Evolutionary conservation across 2,113 vertebrate species (phyloP), one percentile per base, ranked within the genome.

Genomic region (Pao palembangensis): DNA sequence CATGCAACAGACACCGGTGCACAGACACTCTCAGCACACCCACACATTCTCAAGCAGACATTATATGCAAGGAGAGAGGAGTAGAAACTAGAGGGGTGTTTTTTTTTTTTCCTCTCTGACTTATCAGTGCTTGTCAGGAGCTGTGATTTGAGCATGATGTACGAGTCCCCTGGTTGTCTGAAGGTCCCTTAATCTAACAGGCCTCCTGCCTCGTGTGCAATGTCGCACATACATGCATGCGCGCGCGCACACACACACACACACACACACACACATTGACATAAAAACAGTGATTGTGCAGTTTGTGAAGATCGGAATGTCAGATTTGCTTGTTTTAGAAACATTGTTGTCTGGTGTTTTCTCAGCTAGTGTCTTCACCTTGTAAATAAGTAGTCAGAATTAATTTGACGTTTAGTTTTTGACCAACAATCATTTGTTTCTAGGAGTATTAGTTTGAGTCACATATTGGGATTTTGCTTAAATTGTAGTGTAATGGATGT

Each of bases 61-160:
- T 59, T 65, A 73, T 68, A 64, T 69, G 67, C 70, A 60, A 68
- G 47, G 73, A 61, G n/a, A 71, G 59, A 71, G 50, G 51, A 67
- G 64, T 58, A 63, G 43, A 72, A 80, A 73, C 18, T 62, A 42
- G 49, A 38, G 51, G 57, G 55, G 14, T 58, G 61, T 49, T 51
- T 73, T 66, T 69, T 55, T 81, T 13, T 84, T 60, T 74, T 73
- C 52, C 42, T 63, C 56, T 77, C 71, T 83, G 69, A 53, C 58
- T 72, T 74, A 63, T 53, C 67, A 50, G 46, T 23, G 54, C 28
- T 78, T 69, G 64, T 72, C 67, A 76, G 54, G 21, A 75, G 55
- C 47, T 55, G 55, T 63, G 53, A 78, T 79, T 61, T 78, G 64
- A 49, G 19, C 50, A 19, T 73, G 64, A 84, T 77, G 68, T 58